phyloP scores from a whole-genome alignment of 2,888 invertebrate species.

The Argynnis bischoffii region DNA sequence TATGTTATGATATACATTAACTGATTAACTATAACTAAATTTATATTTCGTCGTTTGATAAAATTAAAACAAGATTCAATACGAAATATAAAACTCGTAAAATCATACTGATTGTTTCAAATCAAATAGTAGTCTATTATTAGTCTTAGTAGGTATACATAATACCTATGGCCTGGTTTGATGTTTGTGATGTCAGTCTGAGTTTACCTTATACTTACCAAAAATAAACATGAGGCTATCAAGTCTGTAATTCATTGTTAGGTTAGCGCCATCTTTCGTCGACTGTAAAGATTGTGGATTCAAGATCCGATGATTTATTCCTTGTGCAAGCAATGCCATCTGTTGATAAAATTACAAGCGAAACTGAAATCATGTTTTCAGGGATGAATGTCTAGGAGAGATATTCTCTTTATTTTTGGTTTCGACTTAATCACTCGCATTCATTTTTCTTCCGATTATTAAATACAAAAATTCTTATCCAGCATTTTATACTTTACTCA shows the following conservation, averaged over 20 bases:
- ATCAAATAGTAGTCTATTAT: conserved; percentile 13
- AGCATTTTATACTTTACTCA: no score
- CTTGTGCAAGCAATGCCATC: conserved; percentile 45
- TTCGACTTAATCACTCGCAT: no score
- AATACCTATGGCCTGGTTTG: conserved; percentile 18
- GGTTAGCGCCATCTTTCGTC: conserved; percentile 55
- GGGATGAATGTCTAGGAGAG: neutral
- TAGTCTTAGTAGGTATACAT: conserved; percentile 9
- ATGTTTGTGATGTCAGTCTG: conserved; percentile 41
- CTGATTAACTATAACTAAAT: no score
- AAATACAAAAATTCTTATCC: no score
- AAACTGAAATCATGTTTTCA: conserved; percentile 14
- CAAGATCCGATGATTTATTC: conserved; percentile 33
- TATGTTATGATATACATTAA: no score
- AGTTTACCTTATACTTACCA: conserved; percentile 61
- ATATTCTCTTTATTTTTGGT: no score
- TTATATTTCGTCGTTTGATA: no score
- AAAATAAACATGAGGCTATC: conserved; percentile 69
- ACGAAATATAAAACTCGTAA: neutral
- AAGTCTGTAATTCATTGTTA: conserved; percentile 40
- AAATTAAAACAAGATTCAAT: no score
- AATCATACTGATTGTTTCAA: neutral
- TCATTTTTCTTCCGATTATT: no score
- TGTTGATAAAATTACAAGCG: conserved; percentile 25
- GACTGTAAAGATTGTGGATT: conserved; percentile 28